Evolutionary conservation across 2,113 vertebrate species (phyloP).

Genomic region (Thamnophis sirtalis): DNA sequence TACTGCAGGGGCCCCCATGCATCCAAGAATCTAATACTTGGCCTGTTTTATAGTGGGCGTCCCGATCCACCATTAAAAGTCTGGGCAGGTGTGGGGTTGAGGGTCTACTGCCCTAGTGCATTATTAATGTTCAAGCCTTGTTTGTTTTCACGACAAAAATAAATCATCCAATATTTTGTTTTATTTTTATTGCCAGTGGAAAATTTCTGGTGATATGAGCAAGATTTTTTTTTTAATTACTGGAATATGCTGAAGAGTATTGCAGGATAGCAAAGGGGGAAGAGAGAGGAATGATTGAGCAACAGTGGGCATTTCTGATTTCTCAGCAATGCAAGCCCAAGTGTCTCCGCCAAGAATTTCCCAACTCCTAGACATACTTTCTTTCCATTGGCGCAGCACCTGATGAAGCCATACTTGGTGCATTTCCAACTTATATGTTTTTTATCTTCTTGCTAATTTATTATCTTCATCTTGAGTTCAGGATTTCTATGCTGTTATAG

Average conservation of each 20-base stretch:
- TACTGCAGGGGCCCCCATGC: no score
- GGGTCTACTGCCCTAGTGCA: background rate
- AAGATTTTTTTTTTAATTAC: background rate
- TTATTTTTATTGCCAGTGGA: background rate
- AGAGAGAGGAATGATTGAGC: background rate
- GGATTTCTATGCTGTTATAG: background rate
- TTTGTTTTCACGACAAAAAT: background rate
- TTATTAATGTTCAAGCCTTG: background rate
- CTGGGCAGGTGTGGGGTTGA: no score
- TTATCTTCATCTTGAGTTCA: conserved; percentile 6
- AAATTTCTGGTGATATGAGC: background rate
- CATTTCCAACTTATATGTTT: conserved; percentile 11
- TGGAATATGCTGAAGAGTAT: background rate
- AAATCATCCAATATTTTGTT: no score
- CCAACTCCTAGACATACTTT: background rate
- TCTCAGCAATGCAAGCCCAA: background rate
- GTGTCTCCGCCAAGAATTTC: background rate
- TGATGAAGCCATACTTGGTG: conserved; percentile 17
- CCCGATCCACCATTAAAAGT: no score
- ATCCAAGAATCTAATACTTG: no score
- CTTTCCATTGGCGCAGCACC: conserved; percentile 21
- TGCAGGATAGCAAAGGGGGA: background rate
- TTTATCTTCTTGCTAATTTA: conserved; percentile 18
- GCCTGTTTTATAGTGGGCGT: no score
- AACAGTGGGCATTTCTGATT: conserved; percentile 10